Percentiles rank a stretch among this genome's conserved stretches.
Conservation (phyloP, 2,888 invertebrate species). For the Synergus itoensis region DNA sequence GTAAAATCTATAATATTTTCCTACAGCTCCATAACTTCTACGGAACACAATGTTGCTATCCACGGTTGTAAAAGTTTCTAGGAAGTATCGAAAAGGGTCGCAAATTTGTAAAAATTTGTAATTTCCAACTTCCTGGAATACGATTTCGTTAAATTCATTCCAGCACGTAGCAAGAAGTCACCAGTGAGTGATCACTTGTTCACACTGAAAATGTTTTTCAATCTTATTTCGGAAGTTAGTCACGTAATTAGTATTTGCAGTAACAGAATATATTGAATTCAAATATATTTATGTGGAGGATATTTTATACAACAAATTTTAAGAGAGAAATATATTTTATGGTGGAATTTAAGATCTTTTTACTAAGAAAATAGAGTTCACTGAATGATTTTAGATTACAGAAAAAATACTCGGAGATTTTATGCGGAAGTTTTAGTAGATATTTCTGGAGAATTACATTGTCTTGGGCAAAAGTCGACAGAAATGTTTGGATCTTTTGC, state of each 20-base stretch:
- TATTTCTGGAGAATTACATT: background rate
- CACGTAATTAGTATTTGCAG: background rate
- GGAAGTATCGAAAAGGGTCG: background rate
- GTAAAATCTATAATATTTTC: background rate
- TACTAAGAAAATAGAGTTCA: background rate
- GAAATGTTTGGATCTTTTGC: slow-evolving; percentile 30
- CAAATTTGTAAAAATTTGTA: background rate
- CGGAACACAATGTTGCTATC: background rate
- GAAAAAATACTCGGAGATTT: background rate
- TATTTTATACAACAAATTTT: too few species aligned
- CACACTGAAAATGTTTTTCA: background rate
- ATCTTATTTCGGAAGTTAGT: background rate
- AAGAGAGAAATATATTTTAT: too few species aligned
- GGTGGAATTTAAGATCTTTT: background rate
- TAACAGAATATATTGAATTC: background rate
- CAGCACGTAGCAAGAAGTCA: slow-evolving; percentile 2
- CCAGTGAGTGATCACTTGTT: background rate
- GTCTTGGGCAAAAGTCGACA: background rate
- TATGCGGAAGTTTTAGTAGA: background rate
- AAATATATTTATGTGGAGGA: background rate
- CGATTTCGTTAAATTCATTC: background rate
- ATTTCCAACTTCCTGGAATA: background rate
- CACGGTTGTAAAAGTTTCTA: background rate
- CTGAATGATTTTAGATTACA: background rate
- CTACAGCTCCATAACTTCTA: background rate